These are phyloP conservation scores for Neodiprion virginianus DNA, from an alignment of 1,140 invertebrate species.

Conservation along the genomic window DNA sequence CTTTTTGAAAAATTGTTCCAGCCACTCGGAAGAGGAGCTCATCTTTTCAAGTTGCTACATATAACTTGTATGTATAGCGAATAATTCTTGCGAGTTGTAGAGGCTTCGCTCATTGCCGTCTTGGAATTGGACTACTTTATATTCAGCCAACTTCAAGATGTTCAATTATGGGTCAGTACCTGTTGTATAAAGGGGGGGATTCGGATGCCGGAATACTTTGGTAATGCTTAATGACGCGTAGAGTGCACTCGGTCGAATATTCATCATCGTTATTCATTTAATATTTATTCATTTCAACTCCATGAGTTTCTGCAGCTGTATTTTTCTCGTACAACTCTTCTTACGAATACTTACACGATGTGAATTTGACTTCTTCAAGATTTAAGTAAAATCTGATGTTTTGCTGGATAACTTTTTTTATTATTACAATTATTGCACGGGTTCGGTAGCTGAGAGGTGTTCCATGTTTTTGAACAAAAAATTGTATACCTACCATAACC, in stretches of 20 bases:
- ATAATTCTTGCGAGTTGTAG: not conserved
- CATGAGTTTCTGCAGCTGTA: not conserved
- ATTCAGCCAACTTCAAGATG: not conserved
- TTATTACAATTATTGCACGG: too few relatives aligned
- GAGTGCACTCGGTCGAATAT: not conserved
- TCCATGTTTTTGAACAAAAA: too few relatives aligned
- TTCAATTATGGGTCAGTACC: constrained; percentile 5
- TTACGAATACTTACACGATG: too few relatives aligned
- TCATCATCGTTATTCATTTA: not conserved
- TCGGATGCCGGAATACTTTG: not conserved
- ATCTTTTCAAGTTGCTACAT: not conserved
- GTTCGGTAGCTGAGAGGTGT: too few relatives aligned
- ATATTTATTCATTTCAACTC: too few relatives aligned
- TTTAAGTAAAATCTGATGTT: too few relatives aligned
- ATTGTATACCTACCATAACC: too few relatives aligned
- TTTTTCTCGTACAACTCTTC: not conserved
- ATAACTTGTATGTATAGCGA: not conserved
- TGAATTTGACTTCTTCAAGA: too few relatives aligned
- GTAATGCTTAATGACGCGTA: not conserved
- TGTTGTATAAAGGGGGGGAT: not conserved
- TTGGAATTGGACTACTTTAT: not conserved
- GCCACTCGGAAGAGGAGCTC: not conserved
- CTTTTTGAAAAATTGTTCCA: not conserved
- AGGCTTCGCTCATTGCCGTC: not conserved
- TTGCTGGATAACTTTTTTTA: too few relatives aligned